Evolutionary conservation across 2,113 vertebrate species (phyloP).

Genomic region (Cettia cetti): DNA sequence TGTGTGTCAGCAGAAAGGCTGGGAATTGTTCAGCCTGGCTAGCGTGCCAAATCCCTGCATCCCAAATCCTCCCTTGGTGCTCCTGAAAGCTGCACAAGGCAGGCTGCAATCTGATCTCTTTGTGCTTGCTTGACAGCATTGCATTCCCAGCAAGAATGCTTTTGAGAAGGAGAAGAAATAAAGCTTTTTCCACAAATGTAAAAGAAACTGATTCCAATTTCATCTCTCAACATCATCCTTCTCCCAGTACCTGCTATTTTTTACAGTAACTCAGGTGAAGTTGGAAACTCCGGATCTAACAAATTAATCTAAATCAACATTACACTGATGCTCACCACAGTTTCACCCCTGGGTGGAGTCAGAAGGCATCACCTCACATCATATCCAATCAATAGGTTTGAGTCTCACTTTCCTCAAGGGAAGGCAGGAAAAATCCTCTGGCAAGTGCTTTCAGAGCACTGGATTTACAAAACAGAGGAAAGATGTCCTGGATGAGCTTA

Average conservation of each 20-base stretch:
- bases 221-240: fast-evolving
- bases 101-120: not conserved
- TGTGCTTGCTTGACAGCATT: not conserved
- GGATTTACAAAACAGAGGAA: not conserved
- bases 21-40: not conserved
- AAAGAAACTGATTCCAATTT: not conserved
- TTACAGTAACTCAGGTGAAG: not conserved
- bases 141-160: not conserved
- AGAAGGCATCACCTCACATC: not conserved
- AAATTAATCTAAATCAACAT: not conserved
- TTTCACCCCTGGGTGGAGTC: not conserved
- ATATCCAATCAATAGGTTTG: not conserved
- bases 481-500: not conserved
- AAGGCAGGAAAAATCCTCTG: not conserved
- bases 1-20: not conserved
- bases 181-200: not conserved
- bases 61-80: not conserved
- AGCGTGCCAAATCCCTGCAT: fast-evolving
- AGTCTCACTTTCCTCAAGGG: not conserved
- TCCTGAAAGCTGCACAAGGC: not conserved
- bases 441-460: not conserved
- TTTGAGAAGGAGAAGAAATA: not conserved
- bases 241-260: not conserved
- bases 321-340: not conserved
- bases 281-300: not conserved